These are phyloP conservation scores for Otocyon megalotis DNA, from an alignment of 2,113 vertebrate genomes.

Conservation along the genomic window DNA sequence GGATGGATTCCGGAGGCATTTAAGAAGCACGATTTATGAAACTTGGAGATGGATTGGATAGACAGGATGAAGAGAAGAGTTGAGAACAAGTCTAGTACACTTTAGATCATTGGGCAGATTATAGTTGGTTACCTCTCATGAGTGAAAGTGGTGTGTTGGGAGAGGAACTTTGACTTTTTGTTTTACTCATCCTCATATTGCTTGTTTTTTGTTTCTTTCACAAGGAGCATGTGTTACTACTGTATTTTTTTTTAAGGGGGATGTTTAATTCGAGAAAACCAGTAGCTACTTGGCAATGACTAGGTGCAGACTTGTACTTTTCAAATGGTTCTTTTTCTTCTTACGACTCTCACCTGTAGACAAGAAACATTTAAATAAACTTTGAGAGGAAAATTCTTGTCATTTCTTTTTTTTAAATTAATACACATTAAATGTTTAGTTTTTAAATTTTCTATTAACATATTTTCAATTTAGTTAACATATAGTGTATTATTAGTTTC, in stretches of 20 bases:
- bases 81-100: neutral
- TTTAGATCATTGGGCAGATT: neutral
- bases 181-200: neutral
- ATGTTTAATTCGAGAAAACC: conserved; percentile 43
- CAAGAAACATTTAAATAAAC: neutral
- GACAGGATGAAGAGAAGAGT: neutral
- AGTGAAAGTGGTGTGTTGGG: neutral
- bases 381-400: conserved; percentile 2
- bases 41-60: neutral
- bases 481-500: no score
- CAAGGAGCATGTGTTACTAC: neutral
- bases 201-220: neutral
- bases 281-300: neutral
- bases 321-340: conserved; percentile 20
- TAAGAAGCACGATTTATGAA: neutral
- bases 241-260: neutral
- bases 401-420: neutral
- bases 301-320: conserved; percentile 34
- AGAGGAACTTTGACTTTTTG: neutral
- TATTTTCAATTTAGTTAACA: no score
- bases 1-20: neutral
- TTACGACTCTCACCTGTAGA: neutral
- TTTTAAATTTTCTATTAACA: no score
- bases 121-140: neutral
- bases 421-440: neutral